Percentiles rank a stretch among this genome's conserved stretches.
Evolutionary conservation across 53 echinoderm and acorn worm species (phyloP).

Genomic region (Echinometra lucunter): DNA sequence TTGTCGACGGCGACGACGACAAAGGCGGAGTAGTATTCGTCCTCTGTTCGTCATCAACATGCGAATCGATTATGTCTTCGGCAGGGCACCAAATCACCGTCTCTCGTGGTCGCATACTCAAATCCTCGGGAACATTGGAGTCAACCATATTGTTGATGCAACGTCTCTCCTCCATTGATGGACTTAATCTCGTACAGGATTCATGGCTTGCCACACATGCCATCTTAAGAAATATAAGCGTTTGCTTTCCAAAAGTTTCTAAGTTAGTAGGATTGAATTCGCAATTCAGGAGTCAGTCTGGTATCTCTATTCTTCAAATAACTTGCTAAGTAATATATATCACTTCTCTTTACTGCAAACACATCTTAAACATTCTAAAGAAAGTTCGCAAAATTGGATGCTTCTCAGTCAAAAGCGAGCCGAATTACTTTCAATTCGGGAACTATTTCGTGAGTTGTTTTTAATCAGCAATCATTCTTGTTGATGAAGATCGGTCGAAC

Average conservation of each 20-base stretch:
- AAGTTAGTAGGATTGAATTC: not conserved
- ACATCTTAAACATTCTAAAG: not conserved
- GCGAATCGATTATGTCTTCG: constrained; percentile 38
- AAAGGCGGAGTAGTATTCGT: not conserved
- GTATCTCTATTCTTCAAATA: not conserved
- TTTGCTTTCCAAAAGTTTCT: not conserved
- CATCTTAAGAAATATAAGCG: not conserved
- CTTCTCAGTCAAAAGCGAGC: not conserved
- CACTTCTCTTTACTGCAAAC: too few species aligned
- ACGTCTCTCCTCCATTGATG: not conserved
- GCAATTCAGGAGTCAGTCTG: not conserved
- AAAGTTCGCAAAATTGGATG: not conserved
- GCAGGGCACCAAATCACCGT: constrained; percentile 61
- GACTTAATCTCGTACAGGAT: not conserved
- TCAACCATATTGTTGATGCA: not conserved
- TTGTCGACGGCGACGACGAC: not conserved
- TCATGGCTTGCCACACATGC: not conserved
- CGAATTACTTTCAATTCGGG: not conserved
- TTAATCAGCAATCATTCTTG: not conserved
- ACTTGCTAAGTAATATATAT: not conserved
- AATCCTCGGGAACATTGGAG: constrained; percentile 35
- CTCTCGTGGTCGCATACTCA: constrained; percentile 45
- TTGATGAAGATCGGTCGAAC: not conserved
- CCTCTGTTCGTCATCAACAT: constrained; percentile 5
- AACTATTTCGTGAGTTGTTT: not conserved